These are phyloP conservation scores for Bubalus kerabau DNA, from an alignment of 2,113 vertebrate genomes.

Conservation along the genomic window DNA sequence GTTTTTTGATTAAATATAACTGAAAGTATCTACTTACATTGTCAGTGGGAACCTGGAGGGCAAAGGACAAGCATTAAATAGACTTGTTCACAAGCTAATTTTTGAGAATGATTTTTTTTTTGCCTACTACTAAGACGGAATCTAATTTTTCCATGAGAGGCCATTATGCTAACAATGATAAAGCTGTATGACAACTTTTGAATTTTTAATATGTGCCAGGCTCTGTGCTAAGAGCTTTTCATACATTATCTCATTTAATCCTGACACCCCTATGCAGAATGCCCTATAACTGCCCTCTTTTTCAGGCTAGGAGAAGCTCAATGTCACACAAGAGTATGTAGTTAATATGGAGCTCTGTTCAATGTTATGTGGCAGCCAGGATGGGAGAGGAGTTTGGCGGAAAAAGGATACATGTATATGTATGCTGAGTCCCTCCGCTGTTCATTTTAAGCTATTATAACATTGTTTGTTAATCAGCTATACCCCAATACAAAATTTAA, in stretches of 20 bases:
- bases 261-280: not conserved
- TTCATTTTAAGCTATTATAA: not conserved
- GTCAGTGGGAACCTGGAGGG: not conserved
- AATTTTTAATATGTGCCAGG: not conserved
- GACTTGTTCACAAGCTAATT: not conserved
- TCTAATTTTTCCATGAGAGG: not conserved
- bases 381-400: not conserved
- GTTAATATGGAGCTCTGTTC: not conserved
- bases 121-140: not conserved
- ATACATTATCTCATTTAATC: not conserved
- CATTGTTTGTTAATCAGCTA: not conserved
- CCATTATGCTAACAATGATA: not conserved
- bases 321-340: not conserved
- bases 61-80: not conserved
- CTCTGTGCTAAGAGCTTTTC: not conserved
- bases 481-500: not conserved
- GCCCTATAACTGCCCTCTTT: not conserved
- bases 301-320: not conserved
- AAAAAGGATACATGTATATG: not conserved
- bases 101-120: not conserved
- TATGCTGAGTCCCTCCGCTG: not conserved
- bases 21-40: not conserved
- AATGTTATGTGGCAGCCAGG: not conserved
- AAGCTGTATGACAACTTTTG: not conserved
- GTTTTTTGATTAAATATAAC: not conserved